A percentile compares a stretch with the other conserved stretches of the same genome.
Conservation (phyloP, 2,797 vertebrate genomes). For the Onychomys arenicola region DNA sequence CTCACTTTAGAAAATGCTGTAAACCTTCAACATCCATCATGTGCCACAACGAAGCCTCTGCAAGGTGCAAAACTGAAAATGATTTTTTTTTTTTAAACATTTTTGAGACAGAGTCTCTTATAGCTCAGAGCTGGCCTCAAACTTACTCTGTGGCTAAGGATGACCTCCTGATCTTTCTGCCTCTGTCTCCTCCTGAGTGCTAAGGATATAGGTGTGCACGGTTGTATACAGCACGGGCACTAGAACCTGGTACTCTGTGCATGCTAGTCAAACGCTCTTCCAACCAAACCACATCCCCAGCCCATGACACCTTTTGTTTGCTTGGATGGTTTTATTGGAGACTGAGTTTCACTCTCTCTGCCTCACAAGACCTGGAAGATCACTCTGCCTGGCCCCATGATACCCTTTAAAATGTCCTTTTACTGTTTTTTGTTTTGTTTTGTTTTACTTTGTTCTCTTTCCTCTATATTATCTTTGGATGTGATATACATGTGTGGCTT, state of each 20-base stretch:
- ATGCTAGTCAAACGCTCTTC: background rate
- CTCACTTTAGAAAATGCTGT: constrained; percentile 51
- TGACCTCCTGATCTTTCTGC: background rate
- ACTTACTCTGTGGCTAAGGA: background rate
- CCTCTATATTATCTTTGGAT: background rate
- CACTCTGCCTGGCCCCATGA: background rate
- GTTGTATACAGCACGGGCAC: background rate
- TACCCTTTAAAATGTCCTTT: background rate
- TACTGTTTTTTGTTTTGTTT: background rate
- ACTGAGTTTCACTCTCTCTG: background rate
- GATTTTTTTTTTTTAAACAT: background rate
- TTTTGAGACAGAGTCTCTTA: background rate
- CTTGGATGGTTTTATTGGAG: background rate
- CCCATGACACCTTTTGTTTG: background rate
- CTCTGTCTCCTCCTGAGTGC: background rate
- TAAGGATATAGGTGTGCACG: no score
- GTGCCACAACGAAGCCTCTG: constrained; percentile 64
- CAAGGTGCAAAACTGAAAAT: constrained; percentile 66
- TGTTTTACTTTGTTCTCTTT: background rate
- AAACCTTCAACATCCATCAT: constrained; percentile 6
- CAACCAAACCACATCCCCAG: background rate
- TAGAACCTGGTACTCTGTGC: background rate
- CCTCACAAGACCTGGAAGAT: background rate
- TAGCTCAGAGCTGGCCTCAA: background rate
- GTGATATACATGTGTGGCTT: background rate